Evolutionary conservation across 2,888 invertebrate species (phyloP), one percentile per base, ranked within the genome.

Genomic region (Troilus luridus): DNA sequence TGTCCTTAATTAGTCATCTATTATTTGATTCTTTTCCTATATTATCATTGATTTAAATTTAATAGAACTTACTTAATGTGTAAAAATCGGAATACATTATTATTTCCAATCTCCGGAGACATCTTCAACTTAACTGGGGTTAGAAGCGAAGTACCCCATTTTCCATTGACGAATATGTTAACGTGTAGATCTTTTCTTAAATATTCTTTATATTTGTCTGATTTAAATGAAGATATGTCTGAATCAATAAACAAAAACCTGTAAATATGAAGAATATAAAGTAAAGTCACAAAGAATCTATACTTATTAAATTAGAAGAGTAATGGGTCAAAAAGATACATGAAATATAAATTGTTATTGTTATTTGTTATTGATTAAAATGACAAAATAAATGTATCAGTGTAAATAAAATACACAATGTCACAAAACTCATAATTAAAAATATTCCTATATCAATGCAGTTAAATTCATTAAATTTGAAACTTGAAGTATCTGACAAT

Each of bases 221-320:
- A 58, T n/a, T 88, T 41, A 59, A 91, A 91, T 27, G 41, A 54
- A n/a, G 91, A 72, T 21, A 64, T 81, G 7, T 88, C 64, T 0
- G 67, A 72, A 59, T 91, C 91, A 12, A 88, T 72, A 56, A 91
- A 91, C 12, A 91, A 27, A 88, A 89, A 91, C 59, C 91, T 91
- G 91, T 21, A 89, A 89, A 88, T 41, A 1, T 1, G 8, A 77
- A 41, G 5, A 41, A 41, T 77, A 77, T 77, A 1, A 77, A 77
- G 1, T 41, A 41, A 41, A 77, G 17, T 77, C 2, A 41, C 0
- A 17, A 77, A 41, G 27, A 67, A 27, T 7, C 24, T 5, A 67
- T 67, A 6, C 3, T 41, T 41, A 41, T 41, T 41, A 41, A 41
- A 3, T 41, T 41, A 41, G 41, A 41, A 41, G 41, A 41, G 41